Base-by-base conservation (phyloP, 2,113 vertebrate species). In the Spheniscus mendiculus region DNA sequence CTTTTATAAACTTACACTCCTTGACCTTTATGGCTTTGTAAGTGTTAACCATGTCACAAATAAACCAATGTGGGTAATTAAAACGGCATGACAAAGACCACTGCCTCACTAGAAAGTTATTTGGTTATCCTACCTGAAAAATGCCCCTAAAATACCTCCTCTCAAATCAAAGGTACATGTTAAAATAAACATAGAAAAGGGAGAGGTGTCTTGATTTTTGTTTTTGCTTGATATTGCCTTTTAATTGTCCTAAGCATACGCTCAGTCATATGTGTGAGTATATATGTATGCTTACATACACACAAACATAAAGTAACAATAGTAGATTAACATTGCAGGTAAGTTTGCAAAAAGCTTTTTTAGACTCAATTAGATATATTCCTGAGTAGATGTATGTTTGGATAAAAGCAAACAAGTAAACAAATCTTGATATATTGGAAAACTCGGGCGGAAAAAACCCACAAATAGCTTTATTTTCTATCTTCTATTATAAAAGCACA, bases 191-290 rank as follows among this genome's bases (percentile, higher is more conserved):
- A 26, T 29, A 6, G 42, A 50, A 59, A 72, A 56, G 2, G 4
- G 29, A 61, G 45, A 81, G 5, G 21, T 62, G 11, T 36, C 65
- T 81, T 89, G 56, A 26, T 53, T 91, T 97, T 93, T 71, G 11
- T 5, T 78, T 77, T 74, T 40, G 10, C 79, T 91, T 78, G 38
- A n/a, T 92, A 84, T 20, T 87, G 18, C 83, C 77, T 82, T 97
- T 94, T 95, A 93, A 96, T 92, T 91, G 92, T 87, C 73, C 69
- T 69, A 87, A 89, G 49, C 94, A 94, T 93, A 97, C 92, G 77
- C 87, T 96, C 65, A 83, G 81, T 81, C 93, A 70, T 91, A 96
- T 92, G 92, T 71, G 56, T 78, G 80, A 50, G 52, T 78, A 61
- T 87, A 47, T 58, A 67, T 55, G 50, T 83, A 42, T 59, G 53